Base-by-base conservation (phyloP, 53 echinoderm and acorn worm species). In the Zoroaster sp. region DNA sequence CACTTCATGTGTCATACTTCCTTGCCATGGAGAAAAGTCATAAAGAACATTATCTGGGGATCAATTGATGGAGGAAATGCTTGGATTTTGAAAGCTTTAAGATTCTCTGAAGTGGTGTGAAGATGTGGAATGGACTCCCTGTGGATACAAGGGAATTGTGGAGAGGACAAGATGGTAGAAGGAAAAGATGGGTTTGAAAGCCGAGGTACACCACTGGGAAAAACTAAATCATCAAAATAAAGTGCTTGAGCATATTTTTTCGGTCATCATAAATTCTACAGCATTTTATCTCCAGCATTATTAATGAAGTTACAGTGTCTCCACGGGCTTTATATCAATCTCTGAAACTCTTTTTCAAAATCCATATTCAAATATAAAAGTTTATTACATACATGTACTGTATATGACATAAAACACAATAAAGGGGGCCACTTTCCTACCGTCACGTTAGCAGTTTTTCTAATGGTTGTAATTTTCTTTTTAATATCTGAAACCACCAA, bases 1-100 rank as follows among this genome's bases (percentile, higher is more conserved):
- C 76, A 33, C 11, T 33, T 76, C 76, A 47, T 76, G 49, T 21
- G 33, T 28, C 17, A 45, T 30, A 42, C 76, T 34, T 31, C 33
- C 76, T 39, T 42, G 33, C 34, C 10, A 76, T 15, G 34, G 45
- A 30, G 33, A 21, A 35, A 21, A 55, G 7, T 59, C 37, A 9
- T 36, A 53, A 53, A 59, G 34, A 38, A 25, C 63, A 38, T 4
- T 20, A 7, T 12, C 63, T 0, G 18, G 63, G 63, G 78, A 78
- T 78, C 63, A 78, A 78, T 37, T 37, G n/a, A 35, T 78, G 78
- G 7, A 36, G 78, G 78, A 78, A 78, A 78, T 21, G 55, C 78
- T 9, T 5, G 37, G 78, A 39, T 37, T 53, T 37, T 63, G 46
- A 78, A 78, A 78, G 78, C 63, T 78, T 59, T 59, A 78, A 78